Base-by-base conservation (phyloP, 2,797 vertebrate species). In the Enteromius argenteus region DNA sequence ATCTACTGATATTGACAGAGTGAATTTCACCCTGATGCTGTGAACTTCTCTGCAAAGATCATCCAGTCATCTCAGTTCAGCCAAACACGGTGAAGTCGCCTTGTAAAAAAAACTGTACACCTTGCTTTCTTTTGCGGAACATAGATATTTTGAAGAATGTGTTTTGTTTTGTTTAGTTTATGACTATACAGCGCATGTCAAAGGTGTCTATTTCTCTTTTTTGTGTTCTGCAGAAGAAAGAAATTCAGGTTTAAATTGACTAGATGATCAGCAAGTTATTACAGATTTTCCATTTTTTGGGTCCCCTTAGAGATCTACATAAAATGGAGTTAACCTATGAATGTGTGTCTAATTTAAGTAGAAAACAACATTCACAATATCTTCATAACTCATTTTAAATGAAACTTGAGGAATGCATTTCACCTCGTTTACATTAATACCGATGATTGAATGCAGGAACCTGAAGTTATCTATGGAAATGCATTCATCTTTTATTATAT, bases 371-470 rank as follows among this genome's bases (percentile, higher is more conserved):
- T 14, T 10, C 19, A 60, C 5, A 2, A 68, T 53, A 37, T 82
- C 84, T 66, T 72, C 27, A 23, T 64, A 78, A 80, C 51, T 83
- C 58, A 5, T n/a, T 80, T 30, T 8, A 15, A 75, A 60, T 83
- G 23, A 75, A 80, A 80, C 23, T 9, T 17, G 23, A 49, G 37
- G 17, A 80, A 32, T 35, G n/a, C 30, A 72, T 69, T 86, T 62
- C 13, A 30, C 30, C 53, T 42, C 32, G 66, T 80, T 69, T 77
- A 78, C 74, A 81, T 39, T n/a, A 81, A 73, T 78, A 64, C 79
- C 21, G 42, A 62, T 42, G 46, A 77, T 30, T 81, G 44, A 71
- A 71, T 81, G 73, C 35, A 23, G 73, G 27, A 81, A 72, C 68
- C 27, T 81, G 9, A 44, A 2, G 17, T 62, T 49, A 62, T 23